A percentile compares a stretch with the other conserved stretches of the same genome.
Evolutionary conservation across 2,888 invertebrate species (phyloP).

Genomic region (Trichopoda pennipes): DNA sequence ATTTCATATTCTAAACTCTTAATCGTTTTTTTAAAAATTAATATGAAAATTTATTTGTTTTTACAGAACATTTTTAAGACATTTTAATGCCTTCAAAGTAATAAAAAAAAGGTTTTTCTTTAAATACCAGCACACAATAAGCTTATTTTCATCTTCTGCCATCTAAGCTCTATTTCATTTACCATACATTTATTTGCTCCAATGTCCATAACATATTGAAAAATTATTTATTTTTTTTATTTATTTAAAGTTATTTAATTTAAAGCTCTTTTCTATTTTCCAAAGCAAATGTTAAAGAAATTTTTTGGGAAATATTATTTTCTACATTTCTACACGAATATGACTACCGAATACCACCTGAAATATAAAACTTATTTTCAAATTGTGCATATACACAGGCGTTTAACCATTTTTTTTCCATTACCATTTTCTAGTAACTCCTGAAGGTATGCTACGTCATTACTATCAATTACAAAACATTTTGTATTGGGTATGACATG

Average conservation of each 20-base stretch:
- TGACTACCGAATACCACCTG: slow-evolving; percentile 33
- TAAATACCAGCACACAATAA: too few relatives aligned
- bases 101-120: too few relatives aligned
- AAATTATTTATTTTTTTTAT: not conserved
- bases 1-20: too few relatives aligned
- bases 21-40: too few relatives aligned
- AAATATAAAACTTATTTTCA: slow-evolving; percentile 31
- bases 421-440: slow-evolving; percentile 50
- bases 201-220: too few relatives aligned
- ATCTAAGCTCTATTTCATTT: too few relatives aligned
- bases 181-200: too few relatives aligned
- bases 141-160: too few relatives aligned
- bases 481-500: slow-evolving; percentile 29
- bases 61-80: too few relatives aligned
- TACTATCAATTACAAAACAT: slow-evolving; percentile 64
- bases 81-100: too few relatives aligned
- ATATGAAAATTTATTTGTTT: too few relatives aligned
- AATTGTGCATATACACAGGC: slow-evolving; percentile 28
- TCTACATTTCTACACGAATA: slow-evolving; percentile 16
- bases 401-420: slow-evolving; percentile 42
- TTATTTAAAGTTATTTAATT: not conserved
- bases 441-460: slow-evolving; percentile 59
- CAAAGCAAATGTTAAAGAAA: not conserved
- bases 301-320: slow-evolving; percentile 27
- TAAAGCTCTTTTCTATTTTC: not conserved